Evolutionary conservation across 2,797 vertebrate genomes (phyloP).

Genomic region (Macropodus opercularis): DNA sequence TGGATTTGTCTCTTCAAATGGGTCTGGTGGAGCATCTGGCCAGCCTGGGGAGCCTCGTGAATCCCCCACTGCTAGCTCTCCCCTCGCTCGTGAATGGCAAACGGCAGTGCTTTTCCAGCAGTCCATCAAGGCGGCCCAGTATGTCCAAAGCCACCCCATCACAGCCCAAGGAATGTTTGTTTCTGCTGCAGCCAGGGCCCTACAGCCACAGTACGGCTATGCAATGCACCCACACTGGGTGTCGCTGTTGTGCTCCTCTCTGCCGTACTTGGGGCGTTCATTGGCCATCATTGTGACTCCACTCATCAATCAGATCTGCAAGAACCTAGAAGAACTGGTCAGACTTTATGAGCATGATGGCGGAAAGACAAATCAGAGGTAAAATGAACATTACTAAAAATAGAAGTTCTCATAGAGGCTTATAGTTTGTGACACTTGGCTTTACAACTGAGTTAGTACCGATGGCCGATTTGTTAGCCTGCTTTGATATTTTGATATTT

Average conservation of each 20-base stretch:
- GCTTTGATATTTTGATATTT: background rate
- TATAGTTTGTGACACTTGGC: no score
- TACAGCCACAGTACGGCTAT: constrained; percentile 92
- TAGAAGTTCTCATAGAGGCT: background rate
- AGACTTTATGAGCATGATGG: constrained; percentile 91
- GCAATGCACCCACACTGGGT: constrained; percentile 97
- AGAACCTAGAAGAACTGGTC: constrained; percentile 94
- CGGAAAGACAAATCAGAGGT: constrained; percentile 85
- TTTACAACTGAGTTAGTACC: background rate
- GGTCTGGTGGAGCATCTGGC: constrained; percentile 43
- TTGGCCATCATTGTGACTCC: constrained; percentile 93
- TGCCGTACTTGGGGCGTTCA: constrained; percentile 94
- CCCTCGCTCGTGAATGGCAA: constrained; percentile 93
- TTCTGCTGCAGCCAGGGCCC: constrained; percentile 89
- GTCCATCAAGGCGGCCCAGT: constrained; percentile 91
- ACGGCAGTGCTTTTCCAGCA: constrained; percentile 91
- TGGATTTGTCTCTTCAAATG: constrained; percentile 42
- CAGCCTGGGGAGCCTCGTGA: constrained; percentile 78
- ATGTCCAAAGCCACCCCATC: constrained; percentile 90
- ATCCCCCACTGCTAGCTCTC: constrained; percentile 64
- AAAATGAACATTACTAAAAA: constrained; percentile 20
- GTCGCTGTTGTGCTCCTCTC: constrained; percentile 86
- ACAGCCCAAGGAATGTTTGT: constrained; percentile 96
- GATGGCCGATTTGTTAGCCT: background rate
- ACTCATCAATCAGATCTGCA: constrained; percentile 92